phyloP scores from a whole-genome alignment of 1,140 invertebrate genomes.

The Eurosta solidaginis region DNA sequence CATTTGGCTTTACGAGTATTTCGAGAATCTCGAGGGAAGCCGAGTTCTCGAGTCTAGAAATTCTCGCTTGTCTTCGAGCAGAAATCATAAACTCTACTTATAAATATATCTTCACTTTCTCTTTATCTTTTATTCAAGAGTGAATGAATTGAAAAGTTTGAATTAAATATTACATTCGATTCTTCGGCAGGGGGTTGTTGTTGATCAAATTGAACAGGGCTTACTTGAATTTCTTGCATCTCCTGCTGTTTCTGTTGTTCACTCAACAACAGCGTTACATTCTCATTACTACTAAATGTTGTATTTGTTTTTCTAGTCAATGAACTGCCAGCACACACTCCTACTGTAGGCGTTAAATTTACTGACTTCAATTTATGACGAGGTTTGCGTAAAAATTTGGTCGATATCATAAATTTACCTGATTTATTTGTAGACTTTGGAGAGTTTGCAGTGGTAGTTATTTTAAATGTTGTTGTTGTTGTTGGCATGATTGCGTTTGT shows the following conservation, averaged over 20 bases:
- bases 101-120: background rate
- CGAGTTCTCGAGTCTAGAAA: background rate
- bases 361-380: constrained; percentile 53
- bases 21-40: too few relatives aligned
- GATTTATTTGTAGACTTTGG: constrained; percentile 37
- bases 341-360: background rate
- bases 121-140: constrained; percentile 49
- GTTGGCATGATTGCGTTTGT: constrained; percentile 33
- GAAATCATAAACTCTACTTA: background rate
- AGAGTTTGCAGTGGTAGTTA: background rate
- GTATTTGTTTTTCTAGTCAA: background rate
- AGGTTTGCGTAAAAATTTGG: constrained; percentile 55
- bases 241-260: background rate
- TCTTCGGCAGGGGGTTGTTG: constrained; percentile 44
- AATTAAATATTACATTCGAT: constrained; percentile 57
- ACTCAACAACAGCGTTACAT: background rate
- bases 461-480: constrained; percentile 22
- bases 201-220: background rate
- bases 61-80: background rate
- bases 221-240: background rate
- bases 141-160: constrained; percentile 59
- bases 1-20: too few relatives aligned
- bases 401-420: constrained; percentile 56
- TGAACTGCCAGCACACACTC: background rate
- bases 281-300: background rate